These are phyloP conservation scores for Sus scrofa DNA, from an alignment of 2,113 vertebrate species.

Conservation along the genomic window T2T-Sscrofa CM000828.6:61671501-61672000, in stretches of 20 bases:
- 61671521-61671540: background rate
- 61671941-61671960: slow-evolving; percentile 24
- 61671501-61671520: background rate
- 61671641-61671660: background rate
- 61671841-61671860: background rate
- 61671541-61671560: background rate
- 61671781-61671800: background rate
- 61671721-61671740: background rate
- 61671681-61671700: background rate
- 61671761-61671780: background rate
- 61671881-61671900: slow-evolving; percentile 41
- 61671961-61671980: background rate
- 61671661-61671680: background rate
- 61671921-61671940: background rate
- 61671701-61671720: background rate
- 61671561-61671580: background rate
- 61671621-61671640: background rate
- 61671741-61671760: background rate
- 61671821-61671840: background rate
- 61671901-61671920: slow-evolving; percentile 43
- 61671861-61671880: background rate
- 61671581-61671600: background rate
- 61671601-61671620: background rate
- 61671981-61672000: background rate
- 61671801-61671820: background rate